These are phyloP conservation scores for Drepana falcataria DNA, from an alignment of 2,888 invertebrate species.

Conservation along the genomic window DNA sequence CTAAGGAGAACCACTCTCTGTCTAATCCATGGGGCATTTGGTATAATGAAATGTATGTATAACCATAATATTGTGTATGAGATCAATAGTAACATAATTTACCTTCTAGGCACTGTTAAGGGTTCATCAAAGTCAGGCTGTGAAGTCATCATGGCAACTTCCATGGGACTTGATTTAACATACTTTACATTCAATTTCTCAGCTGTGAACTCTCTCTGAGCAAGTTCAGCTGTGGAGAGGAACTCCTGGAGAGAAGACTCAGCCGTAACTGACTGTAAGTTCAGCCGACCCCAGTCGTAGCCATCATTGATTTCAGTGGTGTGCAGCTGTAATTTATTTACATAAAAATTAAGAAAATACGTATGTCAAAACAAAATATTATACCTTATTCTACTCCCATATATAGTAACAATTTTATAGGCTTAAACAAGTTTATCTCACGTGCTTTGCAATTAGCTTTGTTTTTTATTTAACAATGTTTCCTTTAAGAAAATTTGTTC, in stretches of 20 bases:
- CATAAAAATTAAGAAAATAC: no score
- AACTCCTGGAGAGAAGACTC: conserved; percentile 98
- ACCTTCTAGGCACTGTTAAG: conserved; percentile 86
- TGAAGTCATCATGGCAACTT: conserved; percentile 56
- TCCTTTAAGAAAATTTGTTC: no score
- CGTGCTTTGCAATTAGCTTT: no score
- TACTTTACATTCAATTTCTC: conserved; percentile 90
- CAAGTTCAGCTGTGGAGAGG: conserved; percentile 94
- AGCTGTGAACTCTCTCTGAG: conserved; percentile 95
- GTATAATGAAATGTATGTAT: no score
- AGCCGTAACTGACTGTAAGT: conserved; percentile 95
- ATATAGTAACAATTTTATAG: no score
- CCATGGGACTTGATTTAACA: conserved; percentile 58
- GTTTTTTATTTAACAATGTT: no score
- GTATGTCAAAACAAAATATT: background rate
- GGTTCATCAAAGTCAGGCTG: conserved; percentile 70
- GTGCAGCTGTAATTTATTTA: conserved; percentile 79
- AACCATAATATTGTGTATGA: no score
- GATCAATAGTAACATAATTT: conserved; percentile 6
- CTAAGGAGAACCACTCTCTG: no score
- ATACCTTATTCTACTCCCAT: background rate
- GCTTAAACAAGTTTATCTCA: no score
- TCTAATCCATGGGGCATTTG: no score
- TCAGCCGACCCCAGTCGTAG: conserved; percentile 93
- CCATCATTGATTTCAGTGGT: conserved; percentile 94